A percentile compares a stretch with the other conserved stretches of the same genome.
phyloP scores from a whole-genome alignment of 2,113 vertebrate species.

The Percina caprodes region DNA sequence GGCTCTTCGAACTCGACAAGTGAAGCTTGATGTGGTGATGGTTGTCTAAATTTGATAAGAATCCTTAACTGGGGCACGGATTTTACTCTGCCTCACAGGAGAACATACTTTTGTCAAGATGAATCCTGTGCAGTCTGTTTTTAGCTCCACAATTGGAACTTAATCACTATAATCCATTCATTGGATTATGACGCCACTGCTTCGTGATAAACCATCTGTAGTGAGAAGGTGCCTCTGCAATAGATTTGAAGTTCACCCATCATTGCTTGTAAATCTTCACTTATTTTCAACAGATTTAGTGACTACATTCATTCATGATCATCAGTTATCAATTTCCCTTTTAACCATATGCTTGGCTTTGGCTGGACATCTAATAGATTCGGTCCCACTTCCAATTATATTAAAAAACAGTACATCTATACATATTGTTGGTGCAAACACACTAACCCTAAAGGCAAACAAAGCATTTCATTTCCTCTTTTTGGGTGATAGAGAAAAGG shows the following conservation, averaged over 20 bases:
- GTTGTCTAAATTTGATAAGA: conserved; percentile 58
- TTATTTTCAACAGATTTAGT: conserved; percentile 5
- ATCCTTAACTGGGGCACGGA: conserved; percentile 64
- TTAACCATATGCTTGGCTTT: conserved; percentile 13
- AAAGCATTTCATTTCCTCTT: conserved; percentile 61
- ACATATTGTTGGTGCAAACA: conserved; percentile 22
- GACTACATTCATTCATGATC: conserved; percentile 14
- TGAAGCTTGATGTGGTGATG: conserved; percentile 33
- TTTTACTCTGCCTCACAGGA: conserved; percentile 62
- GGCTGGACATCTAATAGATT: conserved; percentile 10
- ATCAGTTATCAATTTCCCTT: conserved; percentile 5
- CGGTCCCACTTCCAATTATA: conserved; percentile 10
- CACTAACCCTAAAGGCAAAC: conserved; percentile 52
- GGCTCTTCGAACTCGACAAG: conserved; percentile 29
- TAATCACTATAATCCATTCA: conserved; percentile 76
- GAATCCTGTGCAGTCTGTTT: conserved; percentile 69
- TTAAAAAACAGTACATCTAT: conserved; percentile 18
- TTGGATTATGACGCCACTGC: conserved; percentile 68
- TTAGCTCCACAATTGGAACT: conserved; percentile 75
- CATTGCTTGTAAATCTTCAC: conserved; percentile 10
- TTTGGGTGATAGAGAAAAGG: conserved; percentile 56
- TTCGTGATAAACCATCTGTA: conserved; percentile 65
- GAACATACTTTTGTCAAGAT: conserved; percentile 67
- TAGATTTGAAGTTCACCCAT: conserved; percentile 60
- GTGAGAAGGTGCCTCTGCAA: conserved; percentile 55